Evolutionary conservation across 1,140 invertebrate genomes (phyloP).

Genomic region (Teleopsis dalmanni): DNA sequence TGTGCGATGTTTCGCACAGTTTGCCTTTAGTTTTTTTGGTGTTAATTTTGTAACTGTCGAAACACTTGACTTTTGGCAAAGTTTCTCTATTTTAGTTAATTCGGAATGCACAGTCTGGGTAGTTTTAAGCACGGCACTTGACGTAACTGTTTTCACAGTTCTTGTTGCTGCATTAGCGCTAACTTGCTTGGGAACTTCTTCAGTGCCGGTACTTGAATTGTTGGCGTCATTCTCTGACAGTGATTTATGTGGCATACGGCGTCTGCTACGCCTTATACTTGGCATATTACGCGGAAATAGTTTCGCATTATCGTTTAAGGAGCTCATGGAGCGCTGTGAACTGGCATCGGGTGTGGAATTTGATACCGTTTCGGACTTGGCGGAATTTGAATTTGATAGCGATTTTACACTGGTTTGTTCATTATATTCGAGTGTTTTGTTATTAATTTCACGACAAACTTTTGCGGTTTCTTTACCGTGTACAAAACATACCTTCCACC

Average conservation of each 20-base stretch:
- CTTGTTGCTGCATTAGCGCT: neutral
- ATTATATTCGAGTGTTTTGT: slow-evolving; percentile 5
- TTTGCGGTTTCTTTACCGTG: slow-evolving; percentile 21
- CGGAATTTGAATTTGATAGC: neutral
- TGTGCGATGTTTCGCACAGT: slow-evolving; percentile 25
- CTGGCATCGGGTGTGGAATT: slow-evolving; percentile 3
- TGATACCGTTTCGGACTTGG: slow-evolving; percentile 2
- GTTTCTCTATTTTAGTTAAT: slow-evolving; percentile 1
- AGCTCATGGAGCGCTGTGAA: slow-evolving; percentile 11
- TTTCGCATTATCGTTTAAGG: slow-evolving; percentile 28
- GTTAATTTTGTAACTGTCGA: slow-evolving; percentile 32
- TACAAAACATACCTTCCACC: slow-evolving; percentile 34
- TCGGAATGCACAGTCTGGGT: neutral
- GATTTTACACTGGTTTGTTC: slow-evolving; percentile 5
- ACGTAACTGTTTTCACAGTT: neutral
- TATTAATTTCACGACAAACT: slow-evolving; percentile 24
- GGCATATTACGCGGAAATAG: slow-evolving; percentile 41
- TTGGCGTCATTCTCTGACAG: slow-evolving; percentile 1
- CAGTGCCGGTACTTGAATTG: slow-evolving; percentile 2
- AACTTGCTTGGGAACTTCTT: neutral
- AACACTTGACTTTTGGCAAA: slow-evolving; percentile 17
- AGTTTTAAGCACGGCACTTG: neutral
- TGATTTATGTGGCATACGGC: slow-evolving; percentile 11
- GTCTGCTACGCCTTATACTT: slow-evolving; percentile 32
- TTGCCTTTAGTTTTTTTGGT: slow-evolving; percentile 19